Evolutionary conservation across 30 jellyfish, hydroid and myxozoan genomes (phyloP).

Genomic region (Aurelia coerulea): DNA sequence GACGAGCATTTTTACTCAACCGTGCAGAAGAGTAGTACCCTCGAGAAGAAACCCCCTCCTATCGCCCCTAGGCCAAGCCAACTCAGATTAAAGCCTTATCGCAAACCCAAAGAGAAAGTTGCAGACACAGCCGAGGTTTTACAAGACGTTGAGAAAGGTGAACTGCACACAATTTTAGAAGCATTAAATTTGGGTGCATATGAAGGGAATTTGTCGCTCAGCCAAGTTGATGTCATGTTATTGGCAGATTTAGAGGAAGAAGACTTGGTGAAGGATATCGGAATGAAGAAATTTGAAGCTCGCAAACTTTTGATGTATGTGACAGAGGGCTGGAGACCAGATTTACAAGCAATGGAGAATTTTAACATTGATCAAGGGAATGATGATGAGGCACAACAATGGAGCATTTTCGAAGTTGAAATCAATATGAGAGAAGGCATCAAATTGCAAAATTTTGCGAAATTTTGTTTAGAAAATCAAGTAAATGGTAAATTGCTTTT

Average conservation of each 20-base stretch:
- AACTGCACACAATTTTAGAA: background rate
- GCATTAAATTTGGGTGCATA: conserved; percentile 7
- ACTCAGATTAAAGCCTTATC: no score
- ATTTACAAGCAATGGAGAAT: background rate
- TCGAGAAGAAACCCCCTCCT: no score
- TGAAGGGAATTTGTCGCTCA: background rate
- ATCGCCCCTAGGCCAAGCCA: no score
- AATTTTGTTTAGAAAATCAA: conserved; percentile 16
- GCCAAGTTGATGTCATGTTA: conserved; percentile 8
- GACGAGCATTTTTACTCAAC: no score
- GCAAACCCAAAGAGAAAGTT: background rate
- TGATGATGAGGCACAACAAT: background rate
- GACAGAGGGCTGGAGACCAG: conserved; percentile 20
- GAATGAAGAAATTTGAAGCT: conserved; percentile 30
- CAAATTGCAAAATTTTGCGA: conserved; percentile 22
- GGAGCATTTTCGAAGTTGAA: conserved; percentile 7
- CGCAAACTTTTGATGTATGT: background rate
- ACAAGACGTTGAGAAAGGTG: background rate
- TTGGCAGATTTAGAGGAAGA: conserved; percentile 6
- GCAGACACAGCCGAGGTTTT: background rate
- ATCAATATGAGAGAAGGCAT: background rate
- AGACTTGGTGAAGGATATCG: conserved; percentile 15
- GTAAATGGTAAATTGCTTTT: conserved; percentile 33
- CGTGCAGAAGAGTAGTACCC: no score
- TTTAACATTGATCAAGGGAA: background rate